A percentile compares a stretch with the other conserved stretches of the same genome.
These are phyloP conservation scores for Coleophora flavipennella DNA, from an alignment of 2,888 invertebrate genomes.

Conservation along the genomic window DNA sequence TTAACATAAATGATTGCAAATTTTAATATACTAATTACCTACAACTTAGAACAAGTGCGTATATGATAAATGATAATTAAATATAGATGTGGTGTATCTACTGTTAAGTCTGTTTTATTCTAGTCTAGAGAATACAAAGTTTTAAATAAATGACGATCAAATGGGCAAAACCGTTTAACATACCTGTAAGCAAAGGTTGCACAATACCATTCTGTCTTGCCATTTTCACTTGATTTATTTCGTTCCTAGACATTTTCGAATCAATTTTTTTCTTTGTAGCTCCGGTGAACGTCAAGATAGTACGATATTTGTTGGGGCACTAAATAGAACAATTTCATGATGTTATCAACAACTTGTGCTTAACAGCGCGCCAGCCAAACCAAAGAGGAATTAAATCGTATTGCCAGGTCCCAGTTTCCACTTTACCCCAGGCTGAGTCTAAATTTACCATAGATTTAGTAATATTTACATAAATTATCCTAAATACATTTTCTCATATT, in stretches of 20 bases:
- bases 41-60: no score
- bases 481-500: no score
- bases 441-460: no score
- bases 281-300: conserved; percentile 38
- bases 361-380: conserved; percentile 67
- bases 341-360: conserved; percentile 38
- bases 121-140: conserved; percentile 4
- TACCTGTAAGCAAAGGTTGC: conserved; percentile 92
- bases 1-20: no score
- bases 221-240: conserved; percentile 47
- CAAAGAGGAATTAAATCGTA: no score
- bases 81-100: no score
- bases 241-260: conserved; percentile 53
- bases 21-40: no score
- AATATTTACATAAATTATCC: no score
- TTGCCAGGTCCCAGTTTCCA: no score
- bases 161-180: conserved; percentile 21
- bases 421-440: no score
- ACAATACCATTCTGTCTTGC: conserved; percentile 86
- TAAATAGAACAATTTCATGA: conserved; percentile 62
- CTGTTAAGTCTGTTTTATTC: no score
- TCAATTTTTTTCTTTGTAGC: conserved; percentile 20
- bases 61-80: no score
- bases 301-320: conserved; percentile 46
- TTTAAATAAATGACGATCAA: conserved; percentile 1